Conservation (phyloP, 2,113 vertebrate species). For the Menura novaehollandiae region DNA sequence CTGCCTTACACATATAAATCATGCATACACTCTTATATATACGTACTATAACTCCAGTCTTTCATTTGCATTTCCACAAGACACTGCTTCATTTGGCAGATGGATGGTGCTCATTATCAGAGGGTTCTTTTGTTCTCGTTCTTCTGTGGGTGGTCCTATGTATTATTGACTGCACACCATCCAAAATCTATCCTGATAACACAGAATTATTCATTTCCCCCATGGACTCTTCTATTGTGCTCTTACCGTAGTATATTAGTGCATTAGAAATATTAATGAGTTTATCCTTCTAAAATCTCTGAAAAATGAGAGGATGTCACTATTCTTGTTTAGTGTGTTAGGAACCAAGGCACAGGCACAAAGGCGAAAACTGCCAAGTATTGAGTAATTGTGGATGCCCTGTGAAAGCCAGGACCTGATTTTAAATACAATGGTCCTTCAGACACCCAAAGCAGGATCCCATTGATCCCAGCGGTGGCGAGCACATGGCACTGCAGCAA, state of each 20-base stretch:
- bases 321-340: not conserved
- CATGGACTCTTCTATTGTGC: not conserved
- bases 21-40: not conserved
- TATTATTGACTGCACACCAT: not conserved
- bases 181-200: not conserved
- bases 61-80: not conserved
- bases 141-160: slow-evolving; percentile 6
- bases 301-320: not conserved
- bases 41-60: not conserved
- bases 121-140: not conserved
- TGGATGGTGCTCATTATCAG: not conserved
- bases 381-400: not conserved
- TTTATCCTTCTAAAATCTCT: not conserved
- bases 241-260: not conserved
- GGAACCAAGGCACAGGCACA: not conserved
- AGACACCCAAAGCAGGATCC: not conserved
- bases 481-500: not conserved
- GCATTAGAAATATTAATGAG: slow-evolving; percentile 3
- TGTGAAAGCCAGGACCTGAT: not conserved
- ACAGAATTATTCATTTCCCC: slow-evolving; percentile 36
- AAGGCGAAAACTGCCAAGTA: not conserved
- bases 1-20: not conserved
- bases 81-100: not conserved
- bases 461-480: accelerated
- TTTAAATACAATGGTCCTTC: not conserved